phyloP scores from a whole-genome alignment of 2,888 invertebrate species.

The Julus scanicus region DNA sequence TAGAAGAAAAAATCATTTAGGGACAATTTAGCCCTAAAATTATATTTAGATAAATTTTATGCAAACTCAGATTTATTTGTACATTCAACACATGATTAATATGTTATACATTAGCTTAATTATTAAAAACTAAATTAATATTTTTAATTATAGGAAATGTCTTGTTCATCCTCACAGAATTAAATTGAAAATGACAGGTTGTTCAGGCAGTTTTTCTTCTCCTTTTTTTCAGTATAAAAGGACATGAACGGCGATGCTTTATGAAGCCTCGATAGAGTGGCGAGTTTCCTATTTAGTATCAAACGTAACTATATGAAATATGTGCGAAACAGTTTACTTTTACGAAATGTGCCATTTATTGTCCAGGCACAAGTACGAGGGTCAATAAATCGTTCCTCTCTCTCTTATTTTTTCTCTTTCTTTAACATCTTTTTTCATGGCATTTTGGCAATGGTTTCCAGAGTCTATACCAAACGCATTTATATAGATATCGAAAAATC shows the following conservation, averaged over 20 bases:
- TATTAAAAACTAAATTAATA: too few relatives aligned
- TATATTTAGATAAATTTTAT: too few relatives aligned
- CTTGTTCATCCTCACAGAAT: too few relatives aligned
- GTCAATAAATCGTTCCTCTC: slow-evolving; percentile 11
- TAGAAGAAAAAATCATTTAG: too few relatives aligned
- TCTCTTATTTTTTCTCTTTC: neutral
- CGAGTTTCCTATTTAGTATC: neutral
- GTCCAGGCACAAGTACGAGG: neutral
- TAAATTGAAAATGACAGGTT: too few relatives aligned
- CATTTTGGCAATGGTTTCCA: neutral
- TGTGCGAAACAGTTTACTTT: slow-evolving; percentile 38
- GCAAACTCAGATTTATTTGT: too few relatives aligned
- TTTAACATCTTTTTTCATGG: neutral
- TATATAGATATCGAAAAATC: slow-evolving; percentile 24
- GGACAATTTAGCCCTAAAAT: too few relatives aligned
- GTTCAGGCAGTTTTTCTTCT: too few relatives aligned
- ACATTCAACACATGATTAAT: too few relatives aligned
- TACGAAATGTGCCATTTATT: neutral
- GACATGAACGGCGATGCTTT: neutral
- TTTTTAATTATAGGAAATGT: too few relatives aligned
- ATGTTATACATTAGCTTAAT: too few relatives aligned
- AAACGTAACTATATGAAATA: slow-evolving; percentile 25
- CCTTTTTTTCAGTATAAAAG: too few relatives aligned
- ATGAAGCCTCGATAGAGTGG: neutral
- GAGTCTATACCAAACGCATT: neutral